These are phyloP conservation scores for Taurulus bubalis DNA, from an alignment of 2,113 vertebrate species.

Conservation along the genomic window DNA sequence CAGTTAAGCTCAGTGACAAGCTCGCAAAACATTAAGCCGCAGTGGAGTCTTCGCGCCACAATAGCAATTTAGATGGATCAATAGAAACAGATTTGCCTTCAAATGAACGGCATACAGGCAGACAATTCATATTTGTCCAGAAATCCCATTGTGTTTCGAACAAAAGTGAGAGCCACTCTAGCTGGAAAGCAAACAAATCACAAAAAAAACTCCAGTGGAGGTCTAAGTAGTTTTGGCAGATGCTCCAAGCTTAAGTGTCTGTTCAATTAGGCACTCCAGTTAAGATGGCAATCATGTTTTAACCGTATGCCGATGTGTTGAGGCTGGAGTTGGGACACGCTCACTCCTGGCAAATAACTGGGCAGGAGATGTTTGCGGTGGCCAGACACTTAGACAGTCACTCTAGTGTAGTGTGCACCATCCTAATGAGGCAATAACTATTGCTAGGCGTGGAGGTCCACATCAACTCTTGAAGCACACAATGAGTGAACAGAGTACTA, in stretches of 20 bases:
- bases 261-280: constrained; percentile 69
- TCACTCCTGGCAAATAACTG: constrained; percentile 40
- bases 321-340: constrained; percentile 39
- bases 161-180: constrained; percentile 70
- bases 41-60: neutral
- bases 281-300: constrained; percentile 68
- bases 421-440: constrained; percentile 45
- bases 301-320: constrained; percentile 39
- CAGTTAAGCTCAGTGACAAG: constrained; percentile 27
- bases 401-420: constrained; percentile 16
- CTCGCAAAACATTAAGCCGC: constrained; percentile 1
- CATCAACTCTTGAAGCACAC: constrained; percentile 30
- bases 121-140: constrained; percentile 35
- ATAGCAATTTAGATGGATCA: constrained; percentile 14
- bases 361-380: constrained; percentile 40
- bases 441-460: constrained; percentile 23
- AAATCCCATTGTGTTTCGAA: constrained; percentile 56
- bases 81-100: constrained; percentile 3
- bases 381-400: constrained; percentile 37
- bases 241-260: constrained; percentile 73
- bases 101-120: constrained; percentile 35
- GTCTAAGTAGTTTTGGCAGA: constrained; percentile 74
- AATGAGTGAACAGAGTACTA: constrained; percentile 38
- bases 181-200: constrained; percentile 70
- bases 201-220: constrained; percentile 57